Evolutionary conservation across 2,888 invertebrate species (phyloP), one percentile per base, ranked within the genome.

Genomic region (Phanerotoma sp.): DNA sequence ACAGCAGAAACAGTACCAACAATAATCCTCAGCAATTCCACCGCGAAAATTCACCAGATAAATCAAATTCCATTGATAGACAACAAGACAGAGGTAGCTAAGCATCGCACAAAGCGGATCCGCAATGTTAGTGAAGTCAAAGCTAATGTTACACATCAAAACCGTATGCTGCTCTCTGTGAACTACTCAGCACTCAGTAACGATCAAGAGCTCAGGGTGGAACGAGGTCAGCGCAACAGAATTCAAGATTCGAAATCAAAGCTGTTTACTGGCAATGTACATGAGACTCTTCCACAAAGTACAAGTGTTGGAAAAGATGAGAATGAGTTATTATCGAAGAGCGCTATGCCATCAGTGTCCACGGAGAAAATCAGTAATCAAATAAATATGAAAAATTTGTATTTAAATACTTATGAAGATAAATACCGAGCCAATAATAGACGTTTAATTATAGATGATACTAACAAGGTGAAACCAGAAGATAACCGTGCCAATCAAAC

Each of bases 361-460:
- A 68, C 42, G 68, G 68, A 4, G 72, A 69, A 21, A 72, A 71
- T 62, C 72, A 68, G 61, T 73, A 74, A 73, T 71, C 75, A 76
- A 73, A 74, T 71, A 58, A 69, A 71, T 52, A 67, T 77, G 32
- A 76, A 75, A 59, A 73, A 74, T 63, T 66, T 75, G 54, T 77
- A 77, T 69, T 67, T 75, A 32, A 67, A 71, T 52, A 72, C 72
- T 55, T 75, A 74, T 63, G 75, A 77, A 60, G 70, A 73, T 47
- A 74, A 71, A 60, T 77, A 77, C 63, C 69, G 70, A 60, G 70
- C 72, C 54, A 77, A 74, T 64, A 74, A 75, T 13, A 73, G 73
- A 65, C 75, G 75, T 58, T 76, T 75, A 53, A 64, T 73, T 61
- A 61, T 62, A 28, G 60, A 55, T 42, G 67, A 67, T 63, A 69